Percentiles rank a stretch among this genome's conserved stretches.
These are phyloP conservation scores for Dissostichus mawsoni DNA, from an alignment of 2,113 vertebrate species.

Conservation along the genomic window DNA sequence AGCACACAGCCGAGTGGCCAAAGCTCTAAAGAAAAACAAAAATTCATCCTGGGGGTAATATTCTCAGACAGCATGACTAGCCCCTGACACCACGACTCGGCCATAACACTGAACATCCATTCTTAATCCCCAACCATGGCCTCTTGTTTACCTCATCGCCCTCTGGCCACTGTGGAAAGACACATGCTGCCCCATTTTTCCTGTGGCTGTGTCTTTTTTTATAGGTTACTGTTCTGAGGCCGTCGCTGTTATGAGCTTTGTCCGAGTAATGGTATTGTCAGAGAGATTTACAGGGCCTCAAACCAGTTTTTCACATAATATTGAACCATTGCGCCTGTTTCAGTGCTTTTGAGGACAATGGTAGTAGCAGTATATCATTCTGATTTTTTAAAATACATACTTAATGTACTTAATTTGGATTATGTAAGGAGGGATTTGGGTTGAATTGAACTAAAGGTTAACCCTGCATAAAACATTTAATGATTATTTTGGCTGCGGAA, in stretches of 20 bases:
- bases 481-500: neutral
- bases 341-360: conserved; percentile 1
- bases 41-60: conserved; percentile 67
- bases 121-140: conserved; percentile 67
- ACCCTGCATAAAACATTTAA: neutral
- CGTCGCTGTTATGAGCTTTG: conserved; percentile 47
- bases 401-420: too few relatives aligned
- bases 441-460: neutral
- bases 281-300: conserved; percentile 50
- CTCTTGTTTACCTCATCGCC: conserved; percentile 69
- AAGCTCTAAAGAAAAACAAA: conserved; percentile 42
- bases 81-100: conserved; percentile 51
- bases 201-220: conserved; percentile 46
- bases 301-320: conserved; percentile 8
- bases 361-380: conserved; percentile 11
- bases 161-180: conserved; percentile 62
- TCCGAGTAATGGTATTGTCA: conserved; percentile 39
- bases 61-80: conserved; percentile 64
- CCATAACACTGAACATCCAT: conserved; percentile 49
- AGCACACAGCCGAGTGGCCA: conserved; percentile 57
- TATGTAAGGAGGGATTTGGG: neutral
- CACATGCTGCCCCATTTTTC: conserved; percentile 60
- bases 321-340: conserved; percentile 31
- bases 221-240: conserved; percentile 52
- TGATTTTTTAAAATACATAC: neutral